These are phyloP conservation scores for Tetramorium parvispinum DNA, from an alignment of 1,140 invertebrate species.

Conservation along the genomic window DNA sequence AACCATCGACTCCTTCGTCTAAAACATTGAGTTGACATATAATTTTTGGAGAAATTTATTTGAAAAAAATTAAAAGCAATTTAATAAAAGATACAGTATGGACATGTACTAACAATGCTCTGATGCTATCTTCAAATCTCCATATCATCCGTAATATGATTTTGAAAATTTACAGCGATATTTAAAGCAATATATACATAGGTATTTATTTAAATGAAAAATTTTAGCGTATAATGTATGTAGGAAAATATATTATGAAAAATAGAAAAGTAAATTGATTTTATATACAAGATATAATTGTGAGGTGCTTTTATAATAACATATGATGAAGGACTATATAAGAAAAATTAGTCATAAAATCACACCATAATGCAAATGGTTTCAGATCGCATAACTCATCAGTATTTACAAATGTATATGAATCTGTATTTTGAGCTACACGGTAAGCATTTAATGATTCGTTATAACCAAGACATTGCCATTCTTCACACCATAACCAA, in stretches of 20 bases:
- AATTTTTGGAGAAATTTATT: not conserved
- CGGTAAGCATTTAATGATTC: not conserved
- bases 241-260: not conserved
- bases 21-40: not conserved
- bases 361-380: conserved; percentile 1
- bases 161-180: not conserved
- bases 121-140: no score
- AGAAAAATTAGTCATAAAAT: not conserved
- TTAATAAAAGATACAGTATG: not conserved
- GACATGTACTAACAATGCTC: not conserved
- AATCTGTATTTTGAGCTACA: not conserved
- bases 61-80: not conserved
- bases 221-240: not conserved
- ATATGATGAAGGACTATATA: not conserved
- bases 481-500: not conserved
- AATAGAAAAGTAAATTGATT: not conserved
- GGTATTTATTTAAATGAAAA: not conserved
- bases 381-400: conserved; percentile 1
- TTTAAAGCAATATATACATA: not conserved
- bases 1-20: conserved; percentile 1
- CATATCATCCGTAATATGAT: not conserved
- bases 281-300: not conserved
- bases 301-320: not conserved
- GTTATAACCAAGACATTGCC: not conserved
- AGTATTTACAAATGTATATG: not conserved